Conservation (phyloP, 2,888 invertebrate genomes). For the Pediacus dermestoides region DNA sequence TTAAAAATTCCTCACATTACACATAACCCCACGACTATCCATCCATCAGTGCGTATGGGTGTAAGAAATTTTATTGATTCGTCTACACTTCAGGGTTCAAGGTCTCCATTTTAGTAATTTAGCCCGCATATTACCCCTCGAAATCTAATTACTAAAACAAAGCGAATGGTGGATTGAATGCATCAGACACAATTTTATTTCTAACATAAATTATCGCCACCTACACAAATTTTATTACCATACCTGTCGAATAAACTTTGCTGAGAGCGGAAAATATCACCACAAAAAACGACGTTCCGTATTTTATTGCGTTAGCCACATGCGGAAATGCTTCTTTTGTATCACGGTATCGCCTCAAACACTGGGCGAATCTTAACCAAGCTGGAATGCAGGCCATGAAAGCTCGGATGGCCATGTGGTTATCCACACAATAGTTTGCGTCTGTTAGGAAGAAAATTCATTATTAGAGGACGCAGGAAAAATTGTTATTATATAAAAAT, state of each 20-base stretch:
- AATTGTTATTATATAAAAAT: too few species aligned
- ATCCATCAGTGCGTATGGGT: too few species aligned
- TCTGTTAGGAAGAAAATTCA: constrained; percentile 47
- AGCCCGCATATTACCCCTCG: too few species aligned
- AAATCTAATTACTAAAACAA: too few species aligned
- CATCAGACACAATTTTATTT: neutral
- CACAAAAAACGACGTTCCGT: constrained; percentile 94
- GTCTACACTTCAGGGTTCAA: too few species aligned
- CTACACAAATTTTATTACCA: too few species aligned
- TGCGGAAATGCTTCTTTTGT: constrained; percentile 93
- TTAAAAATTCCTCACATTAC: too few species aligned
- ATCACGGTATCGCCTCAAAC: constrained; percentile 91
- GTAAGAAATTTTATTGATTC: too few species aligned
- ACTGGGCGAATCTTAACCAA: constrained; percentile 97
- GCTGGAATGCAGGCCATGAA: constrained; percentile 91
- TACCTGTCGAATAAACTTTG: constrained; percentile 61
- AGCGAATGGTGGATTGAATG: too few species aligned
- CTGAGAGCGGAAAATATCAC: constrained; percentile 79
- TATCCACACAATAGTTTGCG: constrained; percentile 65
- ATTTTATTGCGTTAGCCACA: constrained; percentile 96
- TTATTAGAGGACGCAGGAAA: neutral
- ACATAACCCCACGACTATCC: too few species aligned
- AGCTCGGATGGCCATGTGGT: constrained; percentile 73
- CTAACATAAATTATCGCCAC: constrained; percentile 12
- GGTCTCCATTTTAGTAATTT: too few species aligned